Evolutionary conservation across 2,797 vertebrate species (phyloP).

Genomic region (Urocyon cinereoargenteus): DNA sequence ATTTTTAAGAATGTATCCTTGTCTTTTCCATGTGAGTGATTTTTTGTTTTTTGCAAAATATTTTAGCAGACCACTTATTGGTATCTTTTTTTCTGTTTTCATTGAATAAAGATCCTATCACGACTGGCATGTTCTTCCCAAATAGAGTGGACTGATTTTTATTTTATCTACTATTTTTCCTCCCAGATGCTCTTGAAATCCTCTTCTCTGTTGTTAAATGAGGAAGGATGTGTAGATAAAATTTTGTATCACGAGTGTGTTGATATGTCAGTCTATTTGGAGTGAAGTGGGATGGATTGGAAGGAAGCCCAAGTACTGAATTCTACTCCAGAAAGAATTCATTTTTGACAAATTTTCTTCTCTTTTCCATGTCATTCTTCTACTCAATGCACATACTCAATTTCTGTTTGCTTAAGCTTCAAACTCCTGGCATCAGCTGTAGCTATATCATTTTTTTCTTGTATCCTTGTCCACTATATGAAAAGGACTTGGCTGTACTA

Average conservation of each 20-base stretch:
- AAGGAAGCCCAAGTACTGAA: not conserved
- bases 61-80: not conserved
- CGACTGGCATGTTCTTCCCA: not conserved
- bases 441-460: not conserved
- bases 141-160: not conserved
- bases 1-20: rapidly evolving
- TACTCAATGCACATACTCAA: not conserved
- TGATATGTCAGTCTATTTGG: not conserved
- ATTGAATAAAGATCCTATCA: not conserved
- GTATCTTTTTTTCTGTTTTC: not conserved
- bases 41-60: not conserved
- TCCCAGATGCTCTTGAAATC: not conserved
- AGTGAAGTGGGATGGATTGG: not conserved
- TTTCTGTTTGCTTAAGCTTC: not conserved
- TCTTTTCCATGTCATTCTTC: not conserved
- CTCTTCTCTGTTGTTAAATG: not conserved
- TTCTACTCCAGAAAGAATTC: not conserved
- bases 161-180: not conserved
- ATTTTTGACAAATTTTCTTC: not conserved
- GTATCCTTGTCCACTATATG: rapidly evolving
- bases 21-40: not conserved
- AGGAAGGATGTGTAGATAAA: not conserved
- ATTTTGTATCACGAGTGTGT: not conserved
- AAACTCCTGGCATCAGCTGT: not conserved
- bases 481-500: not conserved